phyloP scores from a whole-genome alignment of 2,113 vertebrate genomes.

The Regulus satrapa region DNA sequence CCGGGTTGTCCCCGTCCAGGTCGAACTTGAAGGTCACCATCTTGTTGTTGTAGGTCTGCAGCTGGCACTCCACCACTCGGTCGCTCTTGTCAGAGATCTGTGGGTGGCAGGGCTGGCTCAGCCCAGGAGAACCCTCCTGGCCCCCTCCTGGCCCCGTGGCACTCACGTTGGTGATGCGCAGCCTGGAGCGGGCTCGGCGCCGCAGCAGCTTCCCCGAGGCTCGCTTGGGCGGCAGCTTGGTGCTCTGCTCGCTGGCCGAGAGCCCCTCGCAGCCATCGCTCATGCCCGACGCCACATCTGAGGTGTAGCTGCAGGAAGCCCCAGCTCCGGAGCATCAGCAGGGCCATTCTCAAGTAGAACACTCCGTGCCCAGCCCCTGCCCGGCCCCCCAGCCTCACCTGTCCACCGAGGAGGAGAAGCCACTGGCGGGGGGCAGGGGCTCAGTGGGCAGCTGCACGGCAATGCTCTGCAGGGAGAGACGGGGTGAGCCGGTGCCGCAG shows the following conservation, averaged over 20 bases:
- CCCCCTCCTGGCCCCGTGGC: rapidly evolving
- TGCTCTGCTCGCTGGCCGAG: slow-evolving; percentile 67
- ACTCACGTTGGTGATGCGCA: slow-evolving; percentile 87
- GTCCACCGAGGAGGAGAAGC: slow-evolving; percentile 84
- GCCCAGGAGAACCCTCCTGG: rapidly evolving
- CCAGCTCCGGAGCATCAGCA: not conserved
- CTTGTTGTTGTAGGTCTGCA: slow-evolving; percentile 94
- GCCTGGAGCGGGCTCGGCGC: slow-evolving; percentile 80
- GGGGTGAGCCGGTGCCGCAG: rapidly evolving
- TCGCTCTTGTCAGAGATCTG: slow-evolving; percentile 89
- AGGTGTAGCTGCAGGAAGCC: slow-evolving; percentile 76
- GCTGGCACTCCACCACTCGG: slow-evolving; percentile 92
- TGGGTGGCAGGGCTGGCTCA: not conserved
- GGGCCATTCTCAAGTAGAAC: rapidly evolving
- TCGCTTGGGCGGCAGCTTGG: slow-evolving; percentile 52
- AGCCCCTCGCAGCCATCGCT: slow-evolving; percentile 85
- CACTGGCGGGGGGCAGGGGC: slow-evolving; percentile 18
- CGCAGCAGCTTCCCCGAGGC: slow-evolving; percentile 75
- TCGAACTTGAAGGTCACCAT: slow-evolving; percentile 98
- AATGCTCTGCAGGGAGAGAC: slow-evolving; percentile 70
- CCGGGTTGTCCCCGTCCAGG: slow-evolving; percentile 92
- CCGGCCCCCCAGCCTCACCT: slow-evolving; percentile 67
- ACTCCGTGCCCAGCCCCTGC: rapidly evolving
- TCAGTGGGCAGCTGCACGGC: slow-evolving; percentile 72
- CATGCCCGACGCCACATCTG: slow-evolving; percentile 85